Evolutionary conservation across 1,140 invertebrate species (phyloP), one percentile per base, ranked within the genome.

Genomic region (Ditylenchus dipsaci): DNA sequence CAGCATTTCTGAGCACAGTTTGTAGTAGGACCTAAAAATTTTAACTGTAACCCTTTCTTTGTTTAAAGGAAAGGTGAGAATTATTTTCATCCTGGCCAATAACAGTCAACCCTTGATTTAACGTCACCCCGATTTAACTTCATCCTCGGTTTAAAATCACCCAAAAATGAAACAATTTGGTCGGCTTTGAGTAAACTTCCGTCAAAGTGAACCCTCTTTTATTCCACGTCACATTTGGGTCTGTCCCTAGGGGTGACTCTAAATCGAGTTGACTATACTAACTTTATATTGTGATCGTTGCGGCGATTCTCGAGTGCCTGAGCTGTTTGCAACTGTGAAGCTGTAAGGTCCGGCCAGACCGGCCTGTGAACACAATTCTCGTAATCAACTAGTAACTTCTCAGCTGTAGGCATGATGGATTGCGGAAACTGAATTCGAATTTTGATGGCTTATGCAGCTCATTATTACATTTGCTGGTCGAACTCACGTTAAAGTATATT

Each of bases 11-110:
- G 68, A 30, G 27, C 67, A 67, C 3, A 78, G 49, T 19, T 65
- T n/a, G 61, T 66, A 68, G 57, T 76, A 78, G 29, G 66, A 21
- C 26, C 88, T 89, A 19, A 63, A 33, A 61, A 21, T 5, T 61
- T 33, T n/a, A n/a, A n/a, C n/a, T 47, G 63, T 73, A 30, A 30
- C 27, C 17, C 30, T n/a, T n/a, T n/a, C n/a, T n/a, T n/a, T n/a
- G n/a, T n/a, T n/a, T n/a, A n/a, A n/a, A n/a, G n/a, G n/a, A n/a
- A n/a, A n/a, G n/a, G n/a, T n/a, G n/a, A n/a, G n/a, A n/a, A n/a
- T n/a, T n/a, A n/a, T n/a, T n/a, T n/a, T n/a, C n/a, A n/a, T n/a
- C n/a, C n/a, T n/a, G n/a, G n/a, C n/a, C n/a, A n/a, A n/a, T n/a
- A n/a, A n/a, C n/a, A n/a, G n/a, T n/a, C n/a, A n/a, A n/a, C n/a